Conservation (phyloP, 1,140 invertebrate genomes). For the Lordiphosa mommai region DNA sequence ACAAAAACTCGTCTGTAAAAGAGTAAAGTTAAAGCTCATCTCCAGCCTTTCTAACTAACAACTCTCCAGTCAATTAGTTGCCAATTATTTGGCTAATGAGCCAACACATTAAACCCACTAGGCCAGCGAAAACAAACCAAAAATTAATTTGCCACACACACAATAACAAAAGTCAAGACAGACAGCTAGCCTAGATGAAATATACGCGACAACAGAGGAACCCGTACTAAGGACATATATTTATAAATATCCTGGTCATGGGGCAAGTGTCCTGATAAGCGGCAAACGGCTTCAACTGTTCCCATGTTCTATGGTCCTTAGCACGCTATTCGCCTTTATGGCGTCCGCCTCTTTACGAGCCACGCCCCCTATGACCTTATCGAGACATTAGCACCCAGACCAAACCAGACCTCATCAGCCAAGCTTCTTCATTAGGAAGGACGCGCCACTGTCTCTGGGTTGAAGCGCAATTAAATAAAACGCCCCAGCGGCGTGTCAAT, state of each 20-base stretch:
- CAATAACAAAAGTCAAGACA: constrained; percentile 1
- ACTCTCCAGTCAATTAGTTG: constrained; percentile 8
- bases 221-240: constrained; percentile 5
- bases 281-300: constrained; percentile 1
- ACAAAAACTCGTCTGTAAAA: too few species aligned
- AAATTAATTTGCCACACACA: constrained; percentile 3
- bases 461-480: constrained; percentile 14
- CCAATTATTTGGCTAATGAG: constrained; percentile 18
- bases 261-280: constrained; percentile 5
- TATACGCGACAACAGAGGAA: constrained; percentile 5
- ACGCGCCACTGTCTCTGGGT: neutral
- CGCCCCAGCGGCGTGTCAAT: constrained; percentile 15
- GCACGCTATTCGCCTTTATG: constrained; percentile 6
- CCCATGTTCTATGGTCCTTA: neutral
- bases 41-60: neutral
- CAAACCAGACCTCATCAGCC: neutral
- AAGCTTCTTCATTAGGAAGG: constrained; percentile 8
- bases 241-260: constrained; percentile 1
- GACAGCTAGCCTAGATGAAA: neutral
- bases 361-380: constrained; percentile 11
- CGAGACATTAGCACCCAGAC: constrained; percentile 9
- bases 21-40: too few species aligned
- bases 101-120: constrained; percentile 4
- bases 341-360: constrained; percentile 4
- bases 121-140: neutral